Percentiles rank a stretch among this genome's conserved stretches.
Conservation (phyloP, 2,888 invertebrate species). For the Yponomeuta plumbellus region DNA sequence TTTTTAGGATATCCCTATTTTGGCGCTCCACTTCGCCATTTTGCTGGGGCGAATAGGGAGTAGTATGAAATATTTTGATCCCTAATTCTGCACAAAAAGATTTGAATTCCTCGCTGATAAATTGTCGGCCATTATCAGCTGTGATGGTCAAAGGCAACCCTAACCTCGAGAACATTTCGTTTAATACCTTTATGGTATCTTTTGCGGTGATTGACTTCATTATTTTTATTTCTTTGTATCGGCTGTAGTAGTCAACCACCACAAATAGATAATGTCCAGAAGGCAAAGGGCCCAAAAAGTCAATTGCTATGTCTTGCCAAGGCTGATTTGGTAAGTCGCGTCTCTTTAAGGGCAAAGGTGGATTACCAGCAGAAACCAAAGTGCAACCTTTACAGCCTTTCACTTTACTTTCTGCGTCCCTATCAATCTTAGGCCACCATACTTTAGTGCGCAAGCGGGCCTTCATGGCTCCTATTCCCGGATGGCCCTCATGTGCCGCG, state of each 20-base stretch:
- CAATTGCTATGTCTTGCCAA: slow-evolving; percentile 18
- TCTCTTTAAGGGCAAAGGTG: slow-evolving; percentile 19
- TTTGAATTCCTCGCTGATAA: slow-evolving; percentile 24
- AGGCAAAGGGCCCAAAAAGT: slow-evolving; percentile 18
- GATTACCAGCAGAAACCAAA: slow-evolving; percentile 18
- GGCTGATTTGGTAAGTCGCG: slow-evolving; percentile 17
- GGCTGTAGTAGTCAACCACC: slow-evolving; percentile 17
- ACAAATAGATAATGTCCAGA: slow-evolving; percentile 14
- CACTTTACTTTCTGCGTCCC: slow-evolving; percentile 8
- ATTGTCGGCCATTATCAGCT: slow-evolving; percentile 29
- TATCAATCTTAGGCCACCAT: slow-evolving; percentile 16
- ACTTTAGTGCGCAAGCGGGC: slow-evolving; percentile 27
- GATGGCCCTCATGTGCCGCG: slow-evolving; percentile 29
- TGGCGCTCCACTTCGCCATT: slow-evolving; percentile 17
- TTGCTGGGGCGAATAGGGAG: slow-evolving; percentile 16
- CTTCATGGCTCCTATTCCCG: slow-evolving; percentile 41
- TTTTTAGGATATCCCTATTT: slow-evolving; percentile 17
- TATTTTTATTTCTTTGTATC: slow-evolving; percentile 19
- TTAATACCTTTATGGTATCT: slow-evolving; percentile 7
- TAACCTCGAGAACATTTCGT: slow-evolving; percentile 20
- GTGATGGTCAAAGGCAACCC: slow-evolving; percentile 26
- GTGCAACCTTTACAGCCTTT: slow-evolving; percentile 14
- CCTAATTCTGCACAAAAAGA: slow-evolving; percentile 21
- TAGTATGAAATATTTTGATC: slow-evolving; percentile 20
- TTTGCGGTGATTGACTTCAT: background rate